Evolutionary conservation across 2,888 invertebrate species (phyloP).

Genomic region (Tenthredo scrophulariae): DNA sequence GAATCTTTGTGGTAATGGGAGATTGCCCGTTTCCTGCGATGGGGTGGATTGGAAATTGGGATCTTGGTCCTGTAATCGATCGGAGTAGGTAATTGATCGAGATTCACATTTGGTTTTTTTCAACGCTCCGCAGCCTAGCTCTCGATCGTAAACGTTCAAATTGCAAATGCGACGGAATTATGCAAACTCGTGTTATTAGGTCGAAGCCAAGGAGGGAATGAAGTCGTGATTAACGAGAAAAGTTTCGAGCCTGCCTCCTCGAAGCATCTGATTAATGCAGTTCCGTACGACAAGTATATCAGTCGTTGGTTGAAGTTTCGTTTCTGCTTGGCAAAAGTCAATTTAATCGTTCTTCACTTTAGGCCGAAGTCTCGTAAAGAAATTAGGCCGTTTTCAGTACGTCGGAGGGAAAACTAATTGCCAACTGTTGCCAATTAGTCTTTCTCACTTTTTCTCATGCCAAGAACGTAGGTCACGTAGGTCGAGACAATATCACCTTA

Average conservation of each 20-base stretch:
- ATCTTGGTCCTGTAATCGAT: neutral
- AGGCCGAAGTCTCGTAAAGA: neutral
- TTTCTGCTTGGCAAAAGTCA: constrained; percentile 31
- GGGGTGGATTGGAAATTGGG: neutral
- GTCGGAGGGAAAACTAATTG: neutral
- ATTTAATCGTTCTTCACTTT: constrained; percentile 19
- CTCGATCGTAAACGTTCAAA: constrained; percentile 21
- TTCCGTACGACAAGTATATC: constrained; percentile 18
- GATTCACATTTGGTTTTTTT: constrained; percentile 22
- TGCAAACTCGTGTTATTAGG: constrained; percentile 44
- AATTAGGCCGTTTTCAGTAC: neutral
- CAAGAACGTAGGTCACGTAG: neutral
- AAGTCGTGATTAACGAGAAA: constrained; percentile 51
- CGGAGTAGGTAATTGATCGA: neutral
- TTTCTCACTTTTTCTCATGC: neutral
- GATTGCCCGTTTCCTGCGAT: neutral
- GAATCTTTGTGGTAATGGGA: neutral
- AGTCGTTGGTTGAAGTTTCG: constrained; percentile 30
- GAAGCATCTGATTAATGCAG: constrained; percentile 43
- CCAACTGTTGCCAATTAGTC: constrained; percentile 17
- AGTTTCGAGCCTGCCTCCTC: constrained; percentile 37
- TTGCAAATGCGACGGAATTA: constrained; percentile 33
- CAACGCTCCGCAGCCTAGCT: neutral
- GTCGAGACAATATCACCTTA: neutral
- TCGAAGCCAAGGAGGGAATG: constrained; percentile 41